phyloP scores from a whole-genome alignment of 1,140 invertebrate species.

The Dolichoris vasculosae region DNA sequence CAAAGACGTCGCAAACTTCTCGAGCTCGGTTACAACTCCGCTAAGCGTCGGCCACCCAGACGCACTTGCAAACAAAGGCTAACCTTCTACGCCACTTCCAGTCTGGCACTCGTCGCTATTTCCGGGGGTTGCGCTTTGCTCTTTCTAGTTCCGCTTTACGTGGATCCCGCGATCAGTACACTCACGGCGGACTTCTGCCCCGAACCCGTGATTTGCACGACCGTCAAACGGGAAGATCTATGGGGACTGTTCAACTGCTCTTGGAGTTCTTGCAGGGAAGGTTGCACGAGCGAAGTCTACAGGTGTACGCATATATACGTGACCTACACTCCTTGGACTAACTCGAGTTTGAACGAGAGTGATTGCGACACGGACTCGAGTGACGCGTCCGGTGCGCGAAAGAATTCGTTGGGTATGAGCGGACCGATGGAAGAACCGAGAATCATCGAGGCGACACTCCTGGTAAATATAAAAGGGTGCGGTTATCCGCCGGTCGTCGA shows the following conservation, averaged over 20 bases:
- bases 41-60: conserved; percentile 72
- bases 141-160: conserved; percentile 91
- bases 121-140: conserved; percentile 87
- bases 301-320: conserved; percentile 90
- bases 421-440: conserved; percentile 55
- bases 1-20: conserved; percentile 82
- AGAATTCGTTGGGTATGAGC: conserved; percentile 16
- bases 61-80: conserved; percentile 84
- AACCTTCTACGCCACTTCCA: conserved; percentile 86
- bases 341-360: conserved; percentile 53
- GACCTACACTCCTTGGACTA: conserved; percentile 78
- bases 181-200: conserved; percentile 88
- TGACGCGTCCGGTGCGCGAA: conserved; percentile 19
- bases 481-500: conserved; percentile 91
- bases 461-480: conserved; percentile 89
- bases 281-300: conserved; percentile 91
- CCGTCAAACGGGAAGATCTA: conserved; percentile 83
- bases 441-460: conserved; percentile 79
- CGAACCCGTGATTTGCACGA: conserved; percentile 85
- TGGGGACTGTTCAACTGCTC: conserved; percentile 88
- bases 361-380: background rate
- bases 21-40: conserved; percentile 79
- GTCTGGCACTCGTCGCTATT: conserved; percentile 84
- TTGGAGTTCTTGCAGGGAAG: conserved; percentile 90
- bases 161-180: conserved; percentile 92